Percentiles rank a stretch among this genome's conserved stretches.
phyloP scores from a whole-genome alignment of 2,797 vertebrate species.

The Thamnophis elegans region DNA sequence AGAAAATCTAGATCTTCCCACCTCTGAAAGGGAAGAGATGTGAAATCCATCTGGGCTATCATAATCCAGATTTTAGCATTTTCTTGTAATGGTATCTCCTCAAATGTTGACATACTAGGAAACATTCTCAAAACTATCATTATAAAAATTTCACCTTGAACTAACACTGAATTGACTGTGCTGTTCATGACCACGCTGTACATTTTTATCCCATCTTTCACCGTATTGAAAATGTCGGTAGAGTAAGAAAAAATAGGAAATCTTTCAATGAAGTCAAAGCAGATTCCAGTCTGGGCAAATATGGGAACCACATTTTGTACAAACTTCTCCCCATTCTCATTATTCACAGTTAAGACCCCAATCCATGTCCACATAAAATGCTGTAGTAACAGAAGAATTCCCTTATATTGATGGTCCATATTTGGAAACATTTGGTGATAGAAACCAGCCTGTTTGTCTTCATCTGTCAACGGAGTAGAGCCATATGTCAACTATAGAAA shows the following conservation, averaged over 20 bases:
- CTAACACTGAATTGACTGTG: background rate
- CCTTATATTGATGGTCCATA: background rate
- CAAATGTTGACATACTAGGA: background rate
- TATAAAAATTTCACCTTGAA: background rate
- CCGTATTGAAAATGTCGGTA: background rate
- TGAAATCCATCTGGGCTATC: background rate
- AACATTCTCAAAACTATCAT: background rate
- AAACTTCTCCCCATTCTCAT: background rate
- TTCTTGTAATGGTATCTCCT: background rate
- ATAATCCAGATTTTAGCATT: background rate
- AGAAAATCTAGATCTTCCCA: background rate
- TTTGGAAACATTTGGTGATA: background rate
- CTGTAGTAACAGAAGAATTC: background rate
- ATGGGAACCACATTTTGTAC: background rate
- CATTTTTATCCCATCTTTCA: background rate
- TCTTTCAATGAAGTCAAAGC: background rate
- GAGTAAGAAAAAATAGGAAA: background rate
- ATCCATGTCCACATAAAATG: background rate
- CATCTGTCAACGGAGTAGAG: background rate
- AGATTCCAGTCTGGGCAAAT: background rate
- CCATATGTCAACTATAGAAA: background rate
- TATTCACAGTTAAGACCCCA: background rate
- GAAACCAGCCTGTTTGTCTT: background rate
- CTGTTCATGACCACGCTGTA: background rate
- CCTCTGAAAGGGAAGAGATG: background rate